Evolutionary conservation across 2,113 vertebrate genomes (phyloP).

Genomic region (Dryoscopus gambensis): DNA sequence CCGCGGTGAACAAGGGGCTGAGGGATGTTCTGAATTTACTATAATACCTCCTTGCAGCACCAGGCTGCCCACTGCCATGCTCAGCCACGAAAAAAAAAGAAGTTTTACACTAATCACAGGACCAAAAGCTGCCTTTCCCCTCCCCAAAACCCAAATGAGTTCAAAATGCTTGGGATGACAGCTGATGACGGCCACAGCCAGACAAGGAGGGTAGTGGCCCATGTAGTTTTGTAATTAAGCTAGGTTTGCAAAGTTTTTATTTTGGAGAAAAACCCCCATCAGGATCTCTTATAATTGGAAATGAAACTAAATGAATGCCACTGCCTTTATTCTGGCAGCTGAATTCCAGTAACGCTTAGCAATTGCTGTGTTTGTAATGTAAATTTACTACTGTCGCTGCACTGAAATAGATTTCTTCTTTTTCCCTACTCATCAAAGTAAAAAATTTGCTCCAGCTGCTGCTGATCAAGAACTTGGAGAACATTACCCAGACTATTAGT

Average conservation of each 20-base stretch:
- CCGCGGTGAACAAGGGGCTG: not conserved
- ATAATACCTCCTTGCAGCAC: rapidly evolving
- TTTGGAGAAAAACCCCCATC: not conserved
- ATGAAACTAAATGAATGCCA: not conserved
- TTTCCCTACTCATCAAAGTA: slow-evolving; percentile 14
- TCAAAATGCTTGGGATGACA: not conserved
- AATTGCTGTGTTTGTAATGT: not conserved
- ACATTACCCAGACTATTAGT: not conserved
- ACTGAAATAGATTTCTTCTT: slow-evolving; percentile 32
- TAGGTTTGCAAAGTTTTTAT: not conserved
- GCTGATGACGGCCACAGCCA: not conserved
- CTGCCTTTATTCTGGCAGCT: slow-evolving; percentile 31
- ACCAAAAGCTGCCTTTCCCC: not conserved
- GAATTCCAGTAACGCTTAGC: slow-evolving; percentile 1
- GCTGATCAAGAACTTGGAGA: slow-evolving; percentile 21
- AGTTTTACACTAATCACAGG: not conserved
- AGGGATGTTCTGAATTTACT: not conserved
- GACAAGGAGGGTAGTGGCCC: not conserved
- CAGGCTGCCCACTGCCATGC: not conserved
- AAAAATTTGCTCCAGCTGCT: slow-evolving; percentile 52
- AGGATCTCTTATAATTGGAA: slow-evolving; percentile 12
- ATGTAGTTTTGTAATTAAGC: slow-evolving; percentile 1
- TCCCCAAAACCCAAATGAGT: not conserved
- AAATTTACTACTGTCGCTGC: slow-evolving; percentile 6
- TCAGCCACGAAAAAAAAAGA: not conserved